These are phyloP conservation scores for Nannoperca obscura DNA, from an alignment of 2,797 vertebrate genomes.

Conservation along the genomic window DNA sequence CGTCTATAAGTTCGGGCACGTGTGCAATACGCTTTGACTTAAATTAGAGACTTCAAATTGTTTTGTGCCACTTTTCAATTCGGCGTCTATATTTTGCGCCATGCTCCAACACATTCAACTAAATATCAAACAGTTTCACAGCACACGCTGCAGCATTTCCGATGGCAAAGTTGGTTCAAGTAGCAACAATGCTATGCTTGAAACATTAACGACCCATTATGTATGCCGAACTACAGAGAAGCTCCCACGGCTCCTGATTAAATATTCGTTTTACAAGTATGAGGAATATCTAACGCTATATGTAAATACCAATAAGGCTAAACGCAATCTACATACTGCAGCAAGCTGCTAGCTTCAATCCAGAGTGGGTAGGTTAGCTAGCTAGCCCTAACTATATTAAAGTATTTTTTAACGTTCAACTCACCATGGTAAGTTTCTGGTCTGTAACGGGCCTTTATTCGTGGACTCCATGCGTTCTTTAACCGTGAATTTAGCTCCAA, in stretches of 20 bases:
- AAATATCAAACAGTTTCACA: background rate
- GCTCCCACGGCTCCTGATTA: fast-evolving
- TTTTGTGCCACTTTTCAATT: background rate
- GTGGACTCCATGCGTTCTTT: constrained; percentile 81
- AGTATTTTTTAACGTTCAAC: too few relatives aligned
- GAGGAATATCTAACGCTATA: background rate
- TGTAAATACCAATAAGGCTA: too few relatives aligned
- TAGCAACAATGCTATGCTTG: background rate
- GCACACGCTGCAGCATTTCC: background rate
- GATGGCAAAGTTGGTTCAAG: background rate
- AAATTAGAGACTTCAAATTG: fast-evolving
- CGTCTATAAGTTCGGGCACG: fast-evolving
- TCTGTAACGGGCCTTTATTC: constrained; percentile 62
- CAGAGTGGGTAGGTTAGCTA: background rate
- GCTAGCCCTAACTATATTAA: background rate
- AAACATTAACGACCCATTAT: too few relatives aligned
- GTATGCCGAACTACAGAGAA: background rate
- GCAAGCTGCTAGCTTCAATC: constrained; percentile 28
- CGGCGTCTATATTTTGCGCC: background rate
- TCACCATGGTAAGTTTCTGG: constrained; percentile 92
- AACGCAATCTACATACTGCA: background rate
- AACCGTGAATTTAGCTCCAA: background rate
- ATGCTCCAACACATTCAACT: background rate
- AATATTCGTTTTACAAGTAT: background rate
- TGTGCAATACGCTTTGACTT: fast-evolving